phyloP scores from a whole-genome alignment of 2,888 invertebrate species.

The Oscheius sp. region DNA sequence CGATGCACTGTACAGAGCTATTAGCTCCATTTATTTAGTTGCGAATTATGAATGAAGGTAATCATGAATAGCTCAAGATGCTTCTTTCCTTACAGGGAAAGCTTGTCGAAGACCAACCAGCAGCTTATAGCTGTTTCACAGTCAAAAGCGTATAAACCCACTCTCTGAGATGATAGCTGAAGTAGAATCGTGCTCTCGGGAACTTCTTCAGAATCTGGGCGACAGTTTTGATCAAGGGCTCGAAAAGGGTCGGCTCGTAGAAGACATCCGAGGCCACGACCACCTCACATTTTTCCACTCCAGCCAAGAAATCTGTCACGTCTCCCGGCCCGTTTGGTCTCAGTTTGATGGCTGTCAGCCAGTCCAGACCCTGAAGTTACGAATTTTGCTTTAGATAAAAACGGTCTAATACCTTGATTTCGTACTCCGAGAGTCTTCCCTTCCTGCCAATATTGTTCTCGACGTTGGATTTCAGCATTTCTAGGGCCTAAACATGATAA shows the following conservation, averaged over 20 bases:
- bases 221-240: conserved; percentile 54
- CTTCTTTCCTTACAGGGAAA: too few species aligned
- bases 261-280: conserved; percentile 70
- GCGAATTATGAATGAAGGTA: too few species aligned
- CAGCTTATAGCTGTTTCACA: not conserved
- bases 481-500: conserved; percentile 44
- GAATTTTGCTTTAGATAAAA: not conserved
- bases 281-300: conserved; percentile 40
- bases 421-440: not conserved
- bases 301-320: conserved; percentile 4
- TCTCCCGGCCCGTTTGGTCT: conserved; percentile 6
- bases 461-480: conserved; percentile 47
- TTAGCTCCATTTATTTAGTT: too few species aligned
- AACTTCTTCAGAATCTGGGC: conserved; percentile 48
- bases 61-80: too few species aligned
- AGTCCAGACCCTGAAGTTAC: conserved; percentile 48
- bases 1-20: too few species aligned
- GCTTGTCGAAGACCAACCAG: not conserved
- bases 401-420: conserved; percentile 1
- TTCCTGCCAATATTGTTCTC: conserved; percentile 8
- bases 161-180: conserved; percentile 69
- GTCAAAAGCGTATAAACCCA: conserved; percentile 43
- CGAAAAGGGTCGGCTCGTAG: conserved; percentile 64
- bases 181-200: conserved; percentile 49
- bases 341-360: conserved; percentile 36